These are phyloP conservation scores for Macropus fuliginosus DNA, from an alignment of 2,797 vertebrate genomes.

Conservation along the genomic window DNA sequence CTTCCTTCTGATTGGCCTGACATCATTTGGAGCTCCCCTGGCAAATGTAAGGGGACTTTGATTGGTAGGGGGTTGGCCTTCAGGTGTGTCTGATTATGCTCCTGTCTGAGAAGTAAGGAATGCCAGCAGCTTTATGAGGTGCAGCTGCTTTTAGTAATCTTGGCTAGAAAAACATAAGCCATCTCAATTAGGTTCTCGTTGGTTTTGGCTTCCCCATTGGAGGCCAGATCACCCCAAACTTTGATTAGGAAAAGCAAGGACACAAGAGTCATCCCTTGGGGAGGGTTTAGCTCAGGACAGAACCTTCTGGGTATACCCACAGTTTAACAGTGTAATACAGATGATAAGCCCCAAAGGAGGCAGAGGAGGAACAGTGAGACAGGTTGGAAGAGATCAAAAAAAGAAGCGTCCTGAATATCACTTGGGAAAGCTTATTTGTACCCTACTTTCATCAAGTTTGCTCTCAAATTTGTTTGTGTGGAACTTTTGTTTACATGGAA, in stretches of 20 bases:
- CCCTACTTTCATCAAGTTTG: not conserved
- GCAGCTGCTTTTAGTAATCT: not conserved
- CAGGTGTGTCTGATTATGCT: constrained; percentile 1
- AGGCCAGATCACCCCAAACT: not conserved
- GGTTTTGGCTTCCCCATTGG: not conserved
- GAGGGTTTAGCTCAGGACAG: not conserved
- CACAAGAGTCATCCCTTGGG: not conserved
- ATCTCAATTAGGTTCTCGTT: not conserved
- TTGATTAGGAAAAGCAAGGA: not conserved
- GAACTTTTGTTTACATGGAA: not conserved
- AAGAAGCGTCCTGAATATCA: not conserved
- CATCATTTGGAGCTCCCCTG: not conserved
- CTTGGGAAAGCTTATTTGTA: not conserved
- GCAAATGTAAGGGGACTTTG: not conserved
- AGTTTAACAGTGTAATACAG: not conserved
- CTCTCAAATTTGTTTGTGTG: not conserved
- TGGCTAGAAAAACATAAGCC: not conserved
- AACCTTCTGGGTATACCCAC: not conserved
- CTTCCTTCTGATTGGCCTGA: not conserved
- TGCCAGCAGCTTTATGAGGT: not conserved
- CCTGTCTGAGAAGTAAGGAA: not conserved
- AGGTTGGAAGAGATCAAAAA: not conserved
- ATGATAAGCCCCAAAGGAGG: not conserved
- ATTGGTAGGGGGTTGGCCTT: not conserved
- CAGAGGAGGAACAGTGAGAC: not conserved